Percentiles rank a stretch among this genome's conserved stretches.
Evolutionary conservation across 2,797 vertebrate genomes (phyloP).

Genomic region (Poecilia wingei): DNA sequence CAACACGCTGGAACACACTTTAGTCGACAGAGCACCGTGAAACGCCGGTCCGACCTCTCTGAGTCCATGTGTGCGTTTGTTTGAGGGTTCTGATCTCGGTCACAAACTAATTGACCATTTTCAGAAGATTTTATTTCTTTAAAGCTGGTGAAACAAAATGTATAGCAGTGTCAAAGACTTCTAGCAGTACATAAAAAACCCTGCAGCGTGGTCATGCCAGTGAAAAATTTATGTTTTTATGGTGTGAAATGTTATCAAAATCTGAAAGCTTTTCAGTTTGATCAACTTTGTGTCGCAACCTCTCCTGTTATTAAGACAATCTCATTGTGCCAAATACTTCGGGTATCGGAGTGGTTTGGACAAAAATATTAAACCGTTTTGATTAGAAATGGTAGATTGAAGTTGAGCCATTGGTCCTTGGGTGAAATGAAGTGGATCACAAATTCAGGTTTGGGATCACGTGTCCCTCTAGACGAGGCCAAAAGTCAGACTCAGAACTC

Average conservation of each 20-base stretch:
- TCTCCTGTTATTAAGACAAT: not conserved
- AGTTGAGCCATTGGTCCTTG: not conserved
- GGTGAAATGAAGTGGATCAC: not conserved
- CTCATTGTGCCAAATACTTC: not conserved
- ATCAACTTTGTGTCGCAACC: not conserved
- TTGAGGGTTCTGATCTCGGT: slow-evolving; percentile 3
- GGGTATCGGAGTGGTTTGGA: not conserved
- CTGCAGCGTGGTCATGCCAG: not conserved
- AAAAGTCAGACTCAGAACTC: not conserved
- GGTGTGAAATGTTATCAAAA: not conserved
- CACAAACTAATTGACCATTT: not conserved
- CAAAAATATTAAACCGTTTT: not conserved
- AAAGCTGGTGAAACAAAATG: not conserved
- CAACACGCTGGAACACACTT: slow-evolving; percentile 42
- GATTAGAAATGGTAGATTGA: not conserved
- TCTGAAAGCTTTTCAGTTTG: not conserved
- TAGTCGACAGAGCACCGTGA: slow-evolving; percentile 42
- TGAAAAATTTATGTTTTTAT: not conserved
- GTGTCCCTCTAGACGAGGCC: not conserved
- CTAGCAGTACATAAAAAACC: not conserved
- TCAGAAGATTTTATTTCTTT: slow-evolving; percentile 7
- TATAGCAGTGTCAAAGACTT: not conserved
- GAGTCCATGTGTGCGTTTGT: slow-evolving; percentile 30
- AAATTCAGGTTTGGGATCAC: not conserved
- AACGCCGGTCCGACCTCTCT: slow-evolving; percentile 50